Conservation (phyloP, 2,113 vertebrate genomes). For the Sceloporus undulatus region DNA sequence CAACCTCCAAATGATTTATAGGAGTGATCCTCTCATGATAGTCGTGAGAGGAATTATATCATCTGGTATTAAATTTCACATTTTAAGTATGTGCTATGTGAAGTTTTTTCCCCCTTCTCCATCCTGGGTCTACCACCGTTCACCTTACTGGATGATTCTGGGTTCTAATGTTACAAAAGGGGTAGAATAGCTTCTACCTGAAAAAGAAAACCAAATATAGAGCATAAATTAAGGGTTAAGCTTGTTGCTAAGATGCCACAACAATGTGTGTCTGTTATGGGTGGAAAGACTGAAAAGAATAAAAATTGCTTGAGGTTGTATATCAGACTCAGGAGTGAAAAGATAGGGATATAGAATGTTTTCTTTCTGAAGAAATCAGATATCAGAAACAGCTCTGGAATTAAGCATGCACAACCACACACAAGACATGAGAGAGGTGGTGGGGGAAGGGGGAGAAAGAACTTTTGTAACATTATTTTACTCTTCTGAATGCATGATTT, state of each 20-base stretch:
- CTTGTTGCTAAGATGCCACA: no score
- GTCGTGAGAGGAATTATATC: not conserved
- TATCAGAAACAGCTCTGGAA: not conserved
- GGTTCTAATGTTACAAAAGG: not conserved
- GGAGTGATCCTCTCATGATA: not conserved
- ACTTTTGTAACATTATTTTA: not conserved
- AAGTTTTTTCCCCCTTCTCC: not conserved
- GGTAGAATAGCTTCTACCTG: not conserved
- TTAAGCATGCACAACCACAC: fast-evolving
- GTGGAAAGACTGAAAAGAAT: not conserved
- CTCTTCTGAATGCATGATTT: fast-evolving
- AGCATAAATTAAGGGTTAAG: no score
- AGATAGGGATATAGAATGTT: not conserved
- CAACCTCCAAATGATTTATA: no score
- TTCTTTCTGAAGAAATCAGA: not conserved
- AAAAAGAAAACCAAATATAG: no score
- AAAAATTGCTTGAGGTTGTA: not conserved
- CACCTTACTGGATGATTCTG: not conserved
- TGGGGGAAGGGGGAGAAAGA: no score
- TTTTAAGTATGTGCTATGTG: no score
- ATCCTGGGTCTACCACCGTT: not conserved
- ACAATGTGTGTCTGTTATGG: not conserved
- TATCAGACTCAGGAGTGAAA: not conserved
- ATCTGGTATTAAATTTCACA: not conserved
- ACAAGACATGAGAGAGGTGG: not conserved